Conservation (phyloP, 35 echinoderm and acorn worm species). For the Heliocidaris tuberculata region DNA sequence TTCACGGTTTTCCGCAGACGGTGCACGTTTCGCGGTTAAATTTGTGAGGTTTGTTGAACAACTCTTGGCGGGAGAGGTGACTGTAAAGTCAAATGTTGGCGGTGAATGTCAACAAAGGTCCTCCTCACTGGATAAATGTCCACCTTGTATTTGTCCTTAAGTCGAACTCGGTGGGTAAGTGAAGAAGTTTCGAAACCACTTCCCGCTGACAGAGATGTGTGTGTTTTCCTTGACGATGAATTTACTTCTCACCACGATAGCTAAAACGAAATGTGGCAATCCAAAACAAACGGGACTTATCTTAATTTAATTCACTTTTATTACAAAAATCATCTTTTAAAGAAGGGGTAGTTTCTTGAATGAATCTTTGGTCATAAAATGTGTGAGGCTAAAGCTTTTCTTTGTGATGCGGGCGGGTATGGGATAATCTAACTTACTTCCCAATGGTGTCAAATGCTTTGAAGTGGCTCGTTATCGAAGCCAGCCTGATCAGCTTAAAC, state of each 20-base stretch:
- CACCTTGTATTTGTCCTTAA: background rate
- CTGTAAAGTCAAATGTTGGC: background rate
- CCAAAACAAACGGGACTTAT: background rate
- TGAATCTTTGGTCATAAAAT: too few species aligned
- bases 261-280: background rate
- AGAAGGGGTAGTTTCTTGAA: too few species aligned
- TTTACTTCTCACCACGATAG: background rate
- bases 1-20: background rate
- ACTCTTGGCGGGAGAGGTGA: constrained; percentile 4
- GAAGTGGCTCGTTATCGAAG: background rate
- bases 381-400: background rate
- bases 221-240: background rate
- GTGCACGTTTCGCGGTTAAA: background rate
- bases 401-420: background rate
- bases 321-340: too few species aligned
- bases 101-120: background rate
- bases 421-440: background rate
- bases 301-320: background rate
- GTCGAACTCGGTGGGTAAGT: background rate
- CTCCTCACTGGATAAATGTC: background rate
- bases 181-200: background rate
- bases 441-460: background rate
- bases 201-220: background rate
- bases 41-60: background rate
- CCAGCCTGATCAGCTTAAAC: background rate